Percentiles rank a stretch among this genome's conserved stretches.
These are phyloP conservation scores for Embiotoca jacksoni DNA, from an alignment of 2,113 vertebrate genomes.

Conservation along the genomic window DNA sequence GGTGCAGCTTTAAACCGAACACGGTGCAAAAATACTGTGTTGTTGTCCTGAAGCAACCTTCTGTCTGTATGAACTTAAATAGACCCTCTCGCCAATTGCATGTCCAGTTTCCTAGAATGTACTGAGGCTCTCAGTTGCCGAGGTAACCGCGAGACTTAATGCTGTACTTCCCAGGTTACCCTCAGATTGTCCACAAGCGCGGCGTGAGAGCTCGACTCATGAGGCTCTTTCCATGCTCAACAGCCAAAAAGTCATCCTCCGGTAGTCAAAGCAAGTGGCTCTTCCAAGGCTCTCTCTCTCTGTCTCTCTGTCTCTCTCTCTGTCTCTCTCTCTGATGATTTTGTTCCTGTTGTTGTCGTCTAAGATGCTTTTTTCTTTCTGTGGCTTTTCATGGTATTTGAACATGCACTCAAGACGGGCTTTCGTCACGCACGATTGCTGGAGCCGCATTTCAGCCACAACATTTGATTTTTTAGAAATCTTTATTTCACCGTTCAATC, in stretches of 20 bases:
- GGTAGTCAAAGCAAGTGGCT: constrained; percentile 95
- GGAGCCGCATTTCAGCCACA: not conserved
- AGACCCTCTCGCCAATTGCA: constrained; percentile 37
- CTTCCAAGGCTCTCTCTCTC: constrained; percentile 40
- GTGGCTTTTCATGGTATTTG: constrained; percentile 2
- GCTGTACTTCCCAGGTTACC: constrained; percentile 93
- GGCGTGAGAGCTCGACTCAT: constrained; percentile 93
- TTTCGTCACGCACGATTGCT: constrained; percentile 1
- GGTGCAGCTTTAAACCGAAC: not conserved
- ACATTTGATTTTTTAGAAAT: not conserved
- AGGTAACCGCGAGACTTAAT: constrained; percentile 73
- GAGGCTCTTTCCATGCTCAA: constrained; percentile 92
- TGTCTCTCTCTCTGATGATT: constrained; percentile 22
- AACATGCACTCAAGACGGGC: not conserved
- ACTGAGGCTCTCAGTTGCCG: constrained; percentile 50
- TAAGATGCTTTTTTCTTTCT: constrained; percentile 19
- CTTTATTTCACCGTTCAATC: not conserved
- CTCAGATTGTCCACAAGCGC: constrained; percentile 89
- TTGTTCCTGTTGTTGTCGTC: constrained; percentile 9
- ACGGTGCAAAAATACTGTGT: not conserved
- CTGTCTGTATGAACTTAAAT: constrained; percentile 3
- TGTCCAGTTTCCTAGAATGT: constrained; percentile 32
- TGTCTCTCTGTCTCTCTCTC: constrained; percentile 24
- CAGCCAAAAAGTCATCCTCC: constrained; percentile 90
- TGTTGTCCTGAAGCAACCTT: constrained; percentile 68